Conservation (phyloP, 2,888 invertebrate genomes). For the Sialis fuliginosa region DNA sequence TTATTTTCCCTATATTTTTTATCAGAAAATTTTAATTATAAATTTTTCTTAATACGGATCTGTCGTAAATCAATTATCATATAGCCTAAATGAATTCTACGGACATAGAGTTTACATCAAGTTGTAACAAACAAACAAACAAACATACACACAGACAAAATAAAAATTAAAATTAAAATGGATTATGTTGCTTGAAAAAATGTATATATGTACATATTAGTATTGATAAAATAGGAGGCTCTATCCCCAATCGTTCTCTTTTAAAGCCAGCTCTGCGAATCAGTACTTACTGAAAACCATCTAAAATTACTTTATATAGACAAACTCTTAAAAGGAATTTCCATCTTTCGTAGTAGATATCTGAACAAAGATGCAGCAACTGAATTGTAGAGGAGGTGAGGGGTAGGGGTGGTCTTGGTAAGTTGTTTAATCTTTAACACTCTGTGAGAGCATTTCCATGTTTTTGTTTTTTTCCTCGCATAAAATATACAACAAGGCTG, state of each 20-base stretch:
- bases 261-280: too few relatives aligned
- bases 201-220: too few relatives aligned
- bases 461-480: conserved; percentile 2
- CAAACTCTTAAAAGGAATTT: background rate
- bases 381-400: background rate
- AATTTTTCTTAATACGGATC: too few relatives aligned
- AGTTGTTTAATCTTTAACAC: conserved; percentile 6
- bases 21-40: too few relatives aligned
- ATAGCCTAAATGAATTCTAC: too few relatives aligned
- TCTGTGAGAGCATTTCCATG: conserved; percentile 4
- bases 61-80: too few relatives aligned
- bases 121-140: too few relatives aligned
- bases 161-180: too few relatives aligned
- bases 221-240: background rate
- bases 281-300: background rate
- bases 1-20: too few relatives aligned
- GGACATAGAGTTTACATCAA: background rate
- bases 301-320: background rate
- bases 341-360: background rate
- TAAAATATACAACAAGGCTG: background rate
- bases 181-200: too few relatives aligned
- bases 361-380: background rate
- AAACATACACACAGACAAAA: too few relatives aligned
- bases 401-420: background rate
- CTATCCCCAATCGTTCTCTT: too few relatives aligned